Conservation (phyloP, 2,797 vertebrate genomes). For the Coregonus ussuriensis region DNA sequence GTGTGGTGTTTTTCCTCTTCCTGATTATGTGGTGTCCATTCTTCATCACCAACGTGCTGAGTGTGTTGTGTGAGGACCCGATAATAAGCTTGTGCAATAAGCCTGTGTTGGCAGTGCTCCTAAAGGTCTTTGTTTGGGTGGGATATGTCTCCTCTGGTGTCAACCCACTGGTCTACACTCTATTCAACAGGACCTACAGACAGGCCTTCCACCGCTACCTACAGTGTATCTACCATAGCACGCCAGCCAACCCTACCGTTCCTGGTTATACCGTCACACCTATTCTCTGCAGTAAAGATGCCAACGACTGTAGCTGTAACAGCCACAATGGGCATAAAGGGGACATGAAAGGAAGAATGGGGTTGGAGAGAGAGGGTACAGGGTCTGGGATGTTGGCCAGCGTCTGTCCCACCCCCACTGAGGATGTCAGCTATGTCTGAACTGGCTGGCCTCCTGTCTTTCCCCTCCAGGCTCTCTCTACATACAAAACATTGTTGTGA, state of each 20-base stretch:
- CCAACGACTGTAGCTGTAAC: not conserved
- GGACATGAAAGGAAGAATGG: not conserved
- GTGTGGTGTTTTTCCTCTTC: slow-evolving; percentile 95
- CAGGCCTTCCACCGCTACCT: not conserved
- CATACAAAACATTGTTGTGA: not conserved
- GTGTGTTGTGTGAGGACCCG: slow-evolving; percentile 79
- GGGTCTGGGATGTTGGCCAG: not conserved
- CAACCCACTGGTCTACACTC: slow-evolving; percentile 82
- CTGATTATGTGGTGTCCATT: slow-evolving; percentile 99
- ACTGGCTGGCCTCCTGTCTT: not conserved
- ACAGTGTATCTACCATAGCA: not conserved
- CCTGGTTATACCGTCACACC: not conserved
- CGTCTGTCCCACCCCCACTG: not conserved
- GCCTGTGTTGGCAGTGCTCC: not conserved
- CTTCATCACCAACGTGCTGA: slow-evolving; percentile 94
- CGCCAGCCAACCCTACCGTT: not conserved
- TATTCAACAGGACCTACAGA: slow-evolving; percentile 82
- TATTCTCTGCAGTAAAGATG: not conserved
- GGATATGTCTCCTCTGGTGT: not conserved
- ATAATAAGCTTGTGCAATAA: not conserved
- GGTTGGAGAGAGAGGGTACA: not conserved
- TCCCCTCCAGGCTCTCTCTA: not conserved
- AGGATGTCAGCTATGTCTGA: not conserved
- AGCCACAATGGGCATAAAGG: not conserved
- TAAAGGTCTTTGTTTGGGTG: not conserved